Evolutionary conservation across 2,113 vertebrate species (phyloP).

Genomic region (Podilymbus podiceps): DNA sequence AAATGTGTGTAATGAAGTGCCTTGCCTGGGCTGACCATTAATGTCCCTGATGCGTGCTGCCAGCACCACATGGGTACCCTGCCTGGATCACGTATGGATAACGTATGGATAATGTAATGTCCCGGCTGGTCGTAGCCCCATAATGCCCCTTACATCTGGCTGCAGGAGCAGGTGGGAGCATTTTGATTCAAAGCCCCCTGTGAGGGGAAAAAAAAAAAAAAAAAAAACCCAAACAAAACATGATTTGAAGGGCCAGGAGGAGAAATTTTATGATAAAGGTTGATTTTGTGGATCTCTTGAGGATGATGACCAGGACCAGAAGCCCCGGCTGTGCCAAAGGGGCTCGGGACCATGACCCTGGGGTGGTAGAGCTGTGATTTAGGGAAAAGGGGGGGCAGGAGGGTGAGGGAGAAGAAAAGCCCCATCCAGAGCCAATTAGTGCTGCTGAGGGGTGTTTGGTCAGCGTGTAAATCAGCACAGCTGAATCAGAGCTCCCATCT

Average conservation of each 20-base stretch:
- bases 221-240: no score
- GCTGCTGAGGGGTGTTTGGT: background rate
- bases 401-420: background rate
- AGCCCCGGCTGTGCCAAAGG: fast-evolving
- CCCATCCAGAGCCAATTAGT: background rate
- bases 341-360: fast-evolving
- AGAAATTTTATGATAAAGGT: background rate
- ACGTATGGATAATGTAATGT: conserved; percentile 60
- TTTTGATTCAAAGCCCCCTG: conserved; percentile 71
- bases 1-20: background rate
- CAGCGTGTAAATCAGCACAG: background rate
- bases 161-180: conserved; percentile 75
- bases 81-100: conserved; percentile 75
- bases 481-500: background rate
- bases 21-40: background rate
- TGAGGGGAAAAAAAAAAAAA: background rate
- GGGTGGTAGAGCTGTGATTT: background rate
- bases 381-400: background rate
- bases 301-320: background rate
- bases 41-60: background rate
- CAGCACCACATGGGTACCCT: conserved; percentile 7
- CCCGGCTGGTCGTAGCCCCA: conserved; percentile 81
- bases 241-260: background rate
- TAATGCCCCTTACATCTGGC: conserved; percentile 80
- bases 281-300: background rate